Evolutionary conservation across 2,888 invertebrate species (phyloP).

Genomic region (Belgica antarctica): DNA sequence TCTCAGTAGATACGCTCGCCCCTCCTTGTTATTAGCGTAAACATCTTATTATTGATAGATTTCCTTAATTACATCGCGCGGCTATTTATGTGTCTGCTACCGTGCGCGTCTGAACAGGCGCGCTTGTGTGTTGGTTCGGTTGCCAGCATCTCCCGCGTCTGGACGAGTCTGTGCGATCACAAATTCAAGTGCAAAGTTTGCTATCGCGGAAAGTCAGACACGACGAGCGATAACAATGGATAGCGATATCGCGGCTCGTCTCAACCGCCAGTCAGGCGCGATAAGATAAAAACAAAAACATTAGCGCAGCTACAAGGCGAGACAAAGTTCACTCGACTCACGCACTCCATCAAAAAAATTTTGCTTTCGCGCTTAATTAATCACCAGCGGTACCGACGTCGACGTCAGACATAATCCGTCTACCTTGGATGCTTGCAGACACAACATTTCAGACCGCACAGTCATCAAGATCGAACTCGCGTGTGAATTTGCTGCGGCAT

Average conservation of each 20-base stretch:
- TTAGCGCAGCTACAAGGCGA: no score
- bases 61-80: conserved; percentile 28
- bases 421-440: background rate
- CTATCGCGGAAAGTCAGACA: conserved; percentile 22
- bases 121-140: background rate
- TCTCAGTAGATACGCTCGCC: no score
- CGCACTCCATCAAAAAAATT: background rate
- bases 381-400: conserved; percentile 3
- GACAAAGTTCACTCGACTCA: conserved; percentile 9
- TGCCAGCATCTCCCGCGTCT: conserved; percentile 20
- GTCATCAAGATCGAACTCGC: background rate
- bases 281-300: conserved; percentile 15
- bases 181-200: conserved; percentile 14
- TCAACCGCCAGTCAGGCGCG: no score
- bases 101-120: background rate
- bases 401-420: background rate
- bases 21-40: conserved; percentile 24
- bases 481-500: conserved; percentile 23
- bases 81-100: conserved; percentile 33
- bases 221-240: background rate
- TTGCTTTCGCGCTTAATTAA: conserved; percentile 19
- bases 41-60: conserved; percentile 35
- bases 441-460: background rate
- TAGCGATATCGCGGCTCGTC: no score
- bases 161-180: conserved; percentile 18